Conservation (phyloP, 2,888 invertebrate genomes). For the Tachystola acroxantha region DNA sequence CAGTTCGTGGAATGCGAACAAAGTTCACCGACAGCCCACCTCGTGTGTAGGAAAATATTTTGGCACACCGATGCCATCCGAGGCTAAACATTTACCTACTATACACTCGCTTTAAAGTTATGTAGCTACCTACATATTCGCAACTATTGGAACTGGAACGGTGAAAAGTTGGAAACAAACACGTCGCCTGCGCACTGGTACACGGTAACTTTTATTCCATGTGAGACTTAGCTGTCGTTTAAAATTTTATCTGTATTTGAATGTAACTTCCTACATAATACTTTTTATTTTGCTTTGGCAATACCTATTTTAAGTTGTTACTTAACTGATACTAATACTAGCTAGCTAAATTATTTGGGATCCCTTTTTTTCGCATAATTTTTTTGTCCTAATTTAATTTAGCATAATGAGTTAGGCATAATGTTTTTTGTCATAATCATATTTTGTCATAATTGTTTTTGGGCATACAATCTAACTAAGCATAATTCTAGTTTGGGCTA, state of each 20-base stretch:
- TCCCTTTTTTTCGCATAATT: too few species aligned
- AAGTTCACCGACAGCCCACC: conserved; percentile 11
- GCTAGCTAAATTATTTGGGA: too few species aligned
- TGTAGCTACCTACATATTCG: background rate
- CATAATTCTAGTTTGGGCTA: too few species aligned
- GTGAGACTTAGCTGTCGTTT: background rate
- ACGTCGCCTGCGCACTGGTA: background rate
- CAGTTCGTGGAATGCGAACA: conserved; percentile 14
- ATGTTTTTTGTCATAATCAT: too few species aligned
- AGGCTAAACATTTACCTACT: conserved; percentile 8
- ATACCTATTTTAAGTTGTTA: too few species aligned
- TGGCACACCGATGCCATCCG: conserved; percentile 6
- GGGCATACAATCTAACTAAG: too few species aligned
- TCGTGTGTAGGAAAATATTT: conserved; percentile 13
- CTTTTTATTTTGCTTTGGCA: too few species aligned
- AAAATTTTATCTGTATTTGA: background rate
- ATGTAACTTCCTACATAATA: too few species aligned
- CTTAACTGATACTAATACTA: too few species aligned
- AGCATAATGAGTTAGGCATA: too few species aligned
- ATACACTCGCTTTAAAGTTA: conserved; percentile 1
- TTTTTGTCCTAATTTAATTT: too few species aligned
- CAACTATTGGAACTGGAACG: background rate
- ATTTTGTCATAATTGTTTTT: too few species aligned
- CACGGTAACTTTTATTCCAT: background rate
- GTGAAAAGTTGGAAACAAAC: background rate